These are phyloP conservation scores for Pteria penguin DNA, from an alignment of 2,888 invertebrate genomes.

Conservation along the genomic window DNA sequence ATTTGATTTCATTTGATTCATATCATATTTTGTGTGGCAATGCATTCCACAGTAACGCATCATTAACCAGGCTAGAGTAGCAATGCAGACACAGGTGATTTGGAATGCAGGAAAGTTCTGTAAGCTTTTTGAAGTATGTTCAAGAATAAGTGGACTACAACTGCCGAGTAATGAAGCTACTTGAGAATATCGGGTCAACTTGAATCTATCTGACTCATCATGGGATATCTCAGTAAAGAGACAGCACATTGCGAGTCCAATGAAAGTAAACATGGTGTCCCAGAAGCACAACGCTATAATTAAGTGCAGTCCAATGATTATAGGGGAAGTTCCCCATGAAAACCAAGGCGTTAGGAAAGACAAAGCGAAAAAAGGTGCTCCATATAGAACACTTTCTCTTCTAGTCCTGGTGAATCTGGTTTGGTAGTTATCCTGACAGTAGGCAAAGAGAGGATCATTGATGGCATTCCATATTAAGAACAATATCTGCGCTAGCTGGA, in stretches of 20 bases:
- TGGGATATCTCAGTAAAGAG: slow-evolving; percentile 78
- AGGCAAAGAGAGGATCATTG: slow-evolving; percentile 81
- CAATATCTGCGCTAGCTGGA: slow-evolving; percentile 79
- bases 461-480: slow-evolving; percentile 81
- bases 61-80: slow-evolving; percentile 64
- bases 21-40: slow-evolving; percentile 70
- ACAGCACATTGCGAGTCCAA: slow-evolving; percentile 78
- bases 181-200: slow-evolving; percentile 76
- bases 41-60: slow-evolving; percentile 71
- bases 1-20: slow-evolving; percentile 37
- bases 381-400: slow-evolving; percentile 78
- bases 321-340: slow-evolving; percentile 58
- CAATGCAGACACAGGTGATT: slow-evolving; percentile 67
- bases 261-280: slow-evolving; percentile 80
- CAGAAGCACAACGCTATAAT: slow-evolving; percentile 79
- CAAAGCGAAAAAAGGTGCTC: slow-evolving; percentile 78
- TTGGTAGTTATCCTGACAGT: slow-evolving; percentile 73
- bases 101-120: slow-evolving; percentile 76
- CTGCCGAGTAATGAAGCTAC: slow-evolving; percentile 67
- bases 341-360: slow-evolving; percentile 80
- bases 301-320: slow-evolving; percentile 80
- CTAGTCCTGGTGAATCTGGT: slow-evolving; percentile 76
- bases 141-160: slow-evolving; percentile 65
- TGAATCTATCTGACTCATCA: slow-evolving; percentile 73
- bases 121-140: slow-evolving; percentile 73